Percentiles rank a stretch among this genome's conserved stretches.
Evolutionary conservation across 2,113 vertebrate genomes (phyloP).

Genomic region (Bagarius yarrelli): DNA sequence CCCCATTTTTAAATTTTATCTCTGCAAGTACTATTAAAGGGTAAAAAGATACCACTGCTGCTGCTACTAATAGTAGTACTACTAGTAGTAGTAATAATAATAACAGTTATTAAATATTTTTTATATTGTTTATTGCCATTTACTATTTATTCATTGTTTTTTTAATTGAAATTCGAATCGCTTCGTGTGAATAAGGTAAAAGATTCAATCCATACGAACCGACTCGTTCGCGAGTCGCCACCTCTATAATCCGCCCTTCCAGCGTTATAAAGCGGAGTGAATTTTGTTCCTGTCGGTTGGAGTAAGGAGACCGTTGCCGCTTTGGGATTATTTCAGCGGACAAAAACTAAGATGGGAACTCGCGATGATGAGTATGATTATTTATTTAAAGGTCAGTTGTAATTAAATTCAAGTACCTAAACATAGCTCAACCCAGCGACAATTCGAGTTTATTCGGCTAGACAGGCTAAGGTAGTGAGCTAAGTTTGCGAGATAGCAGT

Average conservation of each 20-base stretch:
- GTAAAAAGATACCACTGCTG: too few species aligned
- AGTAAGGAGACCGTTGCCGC: constrained; percentile 27
- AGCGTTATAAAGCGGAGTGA: constrained; percentile 26
- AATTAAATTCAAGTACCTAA: not conserved
- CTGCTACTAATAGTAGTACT: too few species aligned
- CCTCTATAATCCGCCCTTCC: constrained; percentile 25
- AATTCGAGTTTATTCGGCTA: constrained; percentile 24
- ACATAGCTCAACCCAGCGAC: not conserved
- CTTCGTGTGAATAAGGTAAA: not conserved
- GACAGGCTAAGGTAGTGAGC: not conserved
- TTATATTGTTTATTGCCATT: too few species aligned
- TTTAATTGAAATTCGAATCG: constrained; percentile 3
- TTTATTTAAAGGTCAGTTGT: constrained; percentile 72
- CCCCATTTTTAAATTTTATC: too few species aligned
- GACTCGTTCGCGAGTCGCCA: not conserved
- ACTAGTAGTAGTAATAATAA: too few species aligned
- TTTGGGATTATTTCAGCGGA: constrained; percentile 23
- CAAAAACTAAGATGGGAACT: constrained; percentile 65
- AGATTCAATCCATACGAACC: constrained; percentile 1
- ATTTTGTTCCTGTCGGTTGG: constrained; percentile 43
- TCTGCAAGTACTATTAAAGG: too few species aligned
- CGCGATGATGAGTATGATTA: constrained; percentile 78
- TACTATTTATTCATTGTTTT: too few species aligned
- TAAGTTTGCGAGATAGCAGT: constrained; percentile 11
- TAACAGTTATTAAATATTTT: too few species aligned